These are phyloP conservation scores for Syrrhaptes paradoxus DNA, from an alignment of 2,113 vertebrate genomes.

Conservation along the genomic window DNA sequence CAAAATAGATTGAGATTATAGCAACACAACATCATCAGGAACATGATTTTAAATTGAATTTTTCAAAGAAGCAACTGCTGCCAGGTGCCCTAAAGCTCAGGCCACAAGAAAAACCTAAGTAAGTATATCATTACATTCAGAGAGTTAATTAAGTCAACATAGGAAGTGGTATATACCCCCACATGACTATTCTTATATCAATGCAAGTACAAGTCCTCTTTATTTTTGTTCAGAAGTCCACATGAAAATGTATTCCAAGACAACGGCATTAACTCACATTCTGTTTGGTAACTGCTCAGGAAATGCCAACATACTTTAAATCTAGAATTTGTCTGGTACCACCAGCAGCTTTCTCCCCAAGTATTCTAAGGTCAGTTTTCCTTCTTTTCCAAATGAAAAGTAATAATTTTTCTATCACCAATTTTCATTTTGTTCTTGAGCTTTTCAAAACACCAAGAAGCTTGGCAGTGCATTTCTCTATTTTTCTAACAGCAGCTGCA, in stretches of 20 bases:
- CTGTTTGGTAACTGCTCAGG: neutral
- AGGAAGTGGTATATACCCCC: neutral
- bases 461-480: neutral
- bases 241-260: neutral
- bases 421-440: neutral
- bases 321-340: neutral
- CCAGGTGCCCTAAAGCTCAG: neutral
- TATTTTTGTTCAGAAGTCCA: neutral
- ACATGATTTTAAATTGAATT: neutral
- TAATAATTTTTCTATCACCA: neutral
- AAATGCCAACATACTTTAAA: neutral
- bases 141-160: neutral
- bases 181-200: neutral
- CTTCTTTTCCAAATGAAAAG: neutral
- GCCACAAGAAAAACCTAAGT: neutral
- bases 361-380: neutral
- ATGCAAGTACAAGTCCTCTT: neutral
- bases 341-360: neutral
- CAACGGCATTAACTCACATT: neutral
- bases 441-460: neutral
- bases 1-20: neutral
- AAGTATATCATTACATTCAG: neutral
- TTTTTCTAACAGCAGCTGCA: neutral
- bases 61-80: neutral
- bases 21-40: neutral